Percentiles rank a stretch among this genome's conserved stretches.
These are phyloP conservation scores for Orestias chungarensis DNA, from an alignment of 2,797 vertebrate species.

Conservation along the genomic window DNA sequence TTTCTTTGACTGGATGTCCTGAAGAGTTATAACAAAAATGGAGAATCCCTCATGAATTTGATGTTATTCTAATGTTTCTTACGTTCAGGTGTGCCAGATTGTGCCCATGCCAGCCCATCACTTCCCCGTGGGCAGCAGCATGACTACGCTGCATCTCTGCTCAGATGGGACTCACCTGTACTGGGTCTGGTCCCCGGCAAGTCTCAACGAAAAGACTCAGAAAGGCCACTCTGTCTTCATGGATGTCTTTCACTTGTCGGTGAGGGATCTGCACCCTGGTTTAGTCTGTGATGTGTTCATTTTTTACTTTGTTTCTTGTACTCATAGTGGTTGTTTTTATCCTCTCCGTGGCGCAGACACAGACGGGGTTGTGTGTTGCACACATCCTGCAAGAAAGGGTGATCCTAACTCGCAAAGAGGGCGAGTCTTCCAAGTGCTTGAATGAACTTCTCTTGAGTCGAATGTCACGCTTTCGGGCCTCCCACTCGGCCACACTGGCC, in stretches of 20 bases:
- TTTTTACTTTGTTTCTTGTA: neutral
- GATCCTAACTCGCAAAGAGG: conserved; percentile 95
- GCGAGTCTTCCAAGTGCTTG: conserved; percentile 98
- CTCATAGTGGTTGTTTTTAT: conserved; percentile 5
- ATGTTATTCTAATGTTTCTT: neutral
- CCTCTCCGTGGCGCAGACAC: conserved; percentile 75
- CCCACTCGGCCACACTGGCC: conserved; percentile 94
- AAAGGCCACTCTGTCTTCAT: conserved; percentile 99
- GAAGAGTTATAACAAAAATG: neutral
- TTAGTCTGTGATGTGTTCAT: neutral
- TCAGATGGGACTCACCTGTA: conserved; percentile 97
- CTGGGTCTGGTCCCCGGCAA: conserved; percentile 98
- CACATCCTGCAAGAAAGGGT: conserved; percentile 91
- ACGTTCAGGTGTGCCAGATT: conserved; percentile 90
- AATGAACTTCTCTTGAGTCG: conserved; percentile 98
- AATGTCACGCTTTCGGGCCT: conserved; percentile 95
- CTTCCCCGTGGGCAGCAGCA: conserved; percentile 93
- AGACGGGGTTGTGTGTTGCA: conserved; percentile 88
- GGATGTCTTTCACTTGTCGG: conserved; percentile 94
- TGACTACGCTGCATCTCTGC: conserved; percentile 96
- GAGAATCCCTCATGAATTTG: neutral
- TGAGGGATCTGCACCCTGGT: conserved; percentile 65
- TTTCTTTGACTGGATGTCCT: neutral
- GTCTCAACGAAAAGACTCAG: conserved; percentile 97
- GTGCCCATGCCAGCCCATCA: conserved; percentile 94